These are phyloP conservation scores for Epistrophella euchroma DNA, from an alignment of 2,888 invertebrate species.

Conservation along the genomic window DNA sequence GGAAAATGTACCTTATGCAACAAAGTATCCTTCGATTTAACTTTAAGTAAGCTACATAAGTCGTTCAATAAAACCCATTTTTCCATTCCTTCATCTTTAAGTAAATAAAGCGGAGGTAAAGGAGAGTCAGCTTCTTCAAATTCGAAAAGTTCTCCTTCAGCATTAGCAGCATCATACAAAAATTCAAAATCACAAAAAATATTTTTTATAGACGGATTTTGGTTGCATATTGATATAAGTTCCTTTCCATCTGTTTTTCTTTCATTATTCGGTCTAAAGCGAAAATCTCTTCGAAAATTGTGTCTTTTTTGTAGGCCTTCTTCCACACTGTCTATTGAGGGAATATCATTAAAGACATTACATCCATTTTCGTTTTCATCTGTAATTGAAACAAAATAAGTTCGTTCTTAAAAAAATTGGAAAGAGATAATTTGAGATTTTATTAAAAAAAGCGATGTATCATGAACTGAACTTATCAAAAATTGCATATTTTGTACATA, in stretches of 20 bases:
- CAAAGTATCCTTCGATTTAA: constrained; percentile 92
- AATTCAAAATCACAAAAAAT: constrained; percentile 68
- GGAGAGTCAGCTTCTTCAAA: constrained; percentile 92
- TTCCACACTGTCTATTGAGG: constrained; percentile 84
- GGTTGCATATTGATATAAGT: constrained; percentile 7
- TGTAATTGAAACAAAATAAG: constrained; percentile 78
- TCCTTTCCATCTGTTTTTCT: constrained; percentile 36
- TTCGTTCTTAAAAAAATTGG: not conserved
- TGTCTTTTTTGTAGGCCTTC: constrained; percentile 11
- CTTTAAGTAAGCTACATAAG: constrained; percentile 89
- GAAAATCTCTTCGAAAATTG: constrained; percentile 3
- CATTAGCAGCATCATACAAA: constrained; percentile 78
- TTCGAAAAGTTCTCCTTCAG: constrained; percentile 87
- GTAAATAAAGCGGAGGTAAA: constrained; percentile 91
- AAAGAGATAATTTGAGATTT: not conserved
- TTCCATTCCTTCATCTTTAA: constrained; percentile 88
- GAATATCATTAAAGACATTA: constrained; percentile 81
- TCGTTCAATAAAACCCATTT: constrained; percentile 93
- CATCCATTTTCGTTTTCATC: constrained; percentile 84
- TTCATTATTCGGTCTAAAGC: constrained; percentile 28
- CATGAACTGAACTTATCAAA: too few species aligned
- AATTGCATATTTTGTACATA: too few species aligned
- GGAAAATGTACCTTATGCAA: constrained; percentile 86
- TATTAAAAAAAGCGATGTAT: too few species aligned
- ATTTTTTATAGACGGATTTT: constrained; percentile 54